Evolutionary conservation across 2,113 vertebrate species (phyloP).

Genomic region (Acrocephalus kingi): DNA sequence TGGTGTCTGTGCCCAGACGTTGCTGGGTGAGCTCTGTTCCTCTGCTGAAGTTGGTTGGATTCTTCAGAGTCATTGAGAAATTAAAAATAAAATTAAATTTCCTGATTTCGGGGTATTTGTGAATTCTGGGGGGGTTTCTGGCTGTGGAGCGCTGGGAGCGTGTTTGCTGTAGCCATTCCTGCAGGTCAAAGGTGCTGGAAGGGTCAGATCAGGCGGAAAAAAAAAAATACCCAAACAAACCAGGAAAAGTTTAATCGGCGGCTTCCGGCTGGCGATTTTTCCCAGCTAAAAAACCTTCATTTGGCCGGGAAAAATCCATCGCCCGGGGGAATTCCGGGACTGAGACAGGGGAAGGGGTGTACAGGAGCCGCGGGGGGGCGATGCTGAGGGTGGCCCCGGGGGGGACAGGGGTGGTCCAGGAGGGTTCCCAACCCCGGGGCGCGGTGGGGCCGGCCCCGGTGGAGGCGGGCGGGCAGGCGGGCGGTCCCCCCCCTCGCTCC

Average conservation of each 20-base stretch:
- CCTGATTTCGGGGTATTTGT: constrained; percentile 12
- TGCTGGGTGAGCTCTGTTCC: not conserved
- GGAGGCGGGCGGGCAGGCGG: constrained; percentile 18
- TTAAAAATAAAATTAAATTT: not conserved
- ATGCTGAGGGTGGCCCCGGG: not conserved
- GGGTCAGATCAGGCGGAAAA: rapidly evolving
- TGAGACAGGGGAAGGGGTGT: not conserved
- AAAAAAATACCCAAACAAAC: not conserved
- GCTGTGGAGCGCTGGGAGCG: not conserved
- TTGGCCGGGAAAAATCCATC: not conserved
- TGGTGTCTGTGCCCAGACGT: not conserved
- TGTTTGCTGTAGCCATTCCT: constrained; percentile 30
- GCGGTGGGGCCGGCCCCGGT: constrained; percentile 67
- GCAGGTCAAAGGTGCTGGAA: constrained; percentile 30
- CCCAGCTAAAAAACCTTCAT: not conserved
- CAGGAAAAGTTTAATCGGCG: constrained; percentile 33
- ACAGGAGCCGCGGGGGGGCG: not conserved
- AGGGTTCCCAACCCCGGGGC: not conserved
- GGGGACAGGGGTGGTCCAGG: not conserved
- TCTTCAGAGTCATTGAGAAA: constrained; percentile 29
- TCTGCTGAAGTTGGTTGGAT: constrained; percentile 35
- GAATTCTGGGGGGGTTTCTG: not conserved
- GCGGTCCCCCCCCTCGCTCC: not conserved
- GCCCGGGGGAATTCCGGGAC: not conserved
- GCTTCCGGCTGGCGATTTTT: not conserved